Evolutionary conservation across 2,113 vertebrate genomes (phyloP).

Genomic region (Falco punctatus): DNA sequence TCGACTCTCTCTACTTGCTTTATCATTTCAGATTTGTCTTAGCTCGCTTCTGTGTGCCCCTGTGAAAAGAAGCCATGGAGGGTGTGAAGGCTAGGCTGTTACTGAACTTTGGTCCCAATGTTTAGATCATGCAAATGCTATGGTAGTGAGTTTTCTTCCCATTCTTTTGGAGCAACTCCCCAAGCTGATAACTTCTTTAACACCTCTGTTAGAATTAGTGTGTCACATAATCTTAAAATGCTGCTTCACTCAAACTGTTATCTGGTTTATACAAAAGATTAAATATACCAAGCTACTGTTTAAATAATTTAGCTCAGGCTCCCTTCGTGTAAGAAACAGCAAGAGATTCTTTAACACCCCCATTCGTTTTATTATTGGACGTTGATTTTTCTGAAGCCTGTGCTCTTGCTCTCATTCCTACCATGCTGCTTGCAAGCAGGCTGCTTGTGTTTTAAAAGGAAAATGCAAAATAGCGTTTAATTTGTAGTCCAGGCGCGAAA

Average conservation of each 20-base stretch:
- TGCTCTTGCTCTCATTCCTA: conserved; percentile 13
- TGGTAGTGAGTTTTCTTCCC: neutral
- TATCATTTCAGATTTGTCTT: neutral
- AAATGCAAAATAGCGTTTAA: conserved; percentile 59
- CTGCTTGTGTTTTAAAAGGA: conserved; percentile 46
- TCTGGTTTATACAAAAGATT: conserved; percentile 28
- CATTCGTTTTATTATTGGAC: conserved; percentile 44
- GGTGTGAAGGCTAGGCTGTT: neutral
- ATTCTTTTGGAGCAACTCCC: neutral
- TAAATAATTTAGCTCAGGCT: conserved; percentile 24
- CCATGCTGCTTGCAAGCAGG: conserved; percentile 25
- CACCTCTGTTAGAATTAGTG: neutral
- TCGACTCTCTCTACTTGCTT: neutral
- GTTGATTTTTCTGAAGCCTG: conserved; percentile 29
- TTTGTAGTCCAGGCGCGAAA: conserved; percentile 44
- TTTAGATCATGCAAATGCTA: neutral
- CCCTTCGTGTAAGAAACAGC: conserved; percentile 3
- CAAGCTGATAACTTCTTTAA: neutral
- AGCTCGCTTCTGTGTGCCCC: neutral
- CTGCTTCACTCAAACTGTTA: conserved; percentile 6
- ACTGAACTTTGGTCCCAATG: neutral
- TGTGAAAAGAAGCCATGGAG: neutral
- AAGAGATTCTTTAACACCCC: conserved; percentile 6
- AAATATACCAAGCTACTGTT: neutral
- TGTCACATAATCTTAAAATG: conserved; percentile 7